Base-by-base conservation (phyloP, 1,140 invertebrate species). In the Euwallacea similis region DNA sequence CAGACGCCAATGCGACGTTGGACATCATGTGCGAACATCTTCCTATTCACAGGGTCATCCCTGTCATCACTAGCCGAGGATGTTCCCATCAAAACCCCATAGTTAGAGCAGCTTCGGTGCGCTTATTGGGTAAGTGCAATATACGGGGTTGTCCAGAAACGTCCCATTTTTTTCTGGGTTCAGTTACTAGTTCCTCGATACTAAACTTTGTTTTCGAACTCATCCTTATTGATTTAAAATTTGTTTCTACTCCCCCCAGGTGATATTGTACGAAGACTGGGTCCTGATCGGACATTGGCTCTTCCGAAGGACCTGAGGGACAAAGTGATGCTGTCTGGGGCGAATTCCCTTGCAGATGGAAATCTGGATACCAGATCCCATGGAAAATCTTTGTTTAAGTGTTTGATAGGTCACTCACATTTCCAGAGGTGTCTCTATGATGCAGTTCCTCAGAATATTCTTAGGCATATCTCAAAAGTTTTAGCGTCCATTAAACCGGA, bases 331-430 rank as follows among this genome's bases (percentile, higher is more conserved):
- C 86, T 89, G 16, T 88, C 91, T 0, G 89, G 90, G 3, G 92
- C 94, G 0, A 92, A 93, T 76, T 87, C 96, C 69, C 81, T 96
- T 0, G 89, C 89, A 7, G 96, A 98, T 80, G 92, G 93, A 10
- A 93, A 90, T 79, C 85, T 93, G 15, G 93, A 96, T 73, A 93
- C 95, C 0, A 89, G 96, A 74, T 88, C 87, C 73, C 85, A 90
- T 79, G 89, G 89, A 1, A 88, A 91, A 76, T 85, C 84, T 72
- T 88, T 92, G 73, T 87, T 92, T 75, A 82, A 83, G 16, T 76
- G 82, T 11, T 77, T 92, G 50, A 85, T 86, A 70, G 79, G 80
- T 7, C 87, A 90, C 79, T 84, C 85, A 6, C 84, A 87, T 56
- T 91, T 92, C 80, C 86, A 88, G 55, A 86, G 84, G 74, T 82